These are phyloP conservation scores for Camponotus floridanus DNA, from an alignment of 1,140 invertebrate genomes.

Conservation along the genomic window DNA sequence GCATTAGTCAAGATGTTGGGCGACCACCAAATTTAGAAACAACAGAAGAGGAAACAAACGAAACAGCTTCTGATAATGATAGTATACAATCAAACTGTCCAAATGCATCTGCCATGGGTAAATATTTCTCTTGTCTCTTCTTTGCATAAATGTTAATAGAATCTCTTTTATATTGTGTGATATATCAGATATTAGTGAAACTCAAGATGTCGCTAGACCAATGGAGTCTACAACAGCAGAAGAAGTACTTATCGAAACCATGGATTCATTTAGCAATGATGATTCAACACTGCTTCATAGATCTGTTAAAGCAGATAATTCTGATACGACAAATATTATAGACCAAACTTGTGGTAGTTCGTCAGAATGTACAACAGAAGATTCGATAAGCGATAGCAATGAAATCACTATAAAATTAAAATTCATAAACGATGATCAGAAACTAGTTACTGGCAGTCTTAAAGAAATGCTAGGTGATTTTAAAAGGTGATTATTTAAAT, in stretches of 20 bases:
- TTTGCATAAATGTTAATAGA: background rate
- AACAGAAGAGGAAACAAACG: constrained; percentile 75
- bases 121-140: background rate
- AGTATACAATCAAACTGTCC: constrained; percentile 76
- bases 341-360: constrained; percentile 44
- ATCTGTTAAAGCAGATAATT: constrained; percentile 52
- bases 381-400: constrained; percentile 69
- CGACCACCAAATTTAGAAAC: constrained; percentile 70
- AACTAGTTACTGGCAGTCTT: constrained; percentile 91
- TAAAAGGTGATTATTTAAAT: constrained; percentile 90
- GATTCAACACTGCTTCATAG: constrained; percentile 69
- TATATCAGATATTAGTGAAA: constrained; percentile 61
- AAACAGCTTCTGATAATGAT: constrained; percentile 66
- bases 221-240: constrained; percentile 74
- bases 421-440: constrained; percentile 95
- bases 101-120: constrained; percentile 68
- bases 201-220: constrained; percentile 65
- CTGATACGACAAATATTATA: constrained; percentile 46
- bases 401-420: constrained; percentile 93
- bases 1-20: constrained; percentile 9
- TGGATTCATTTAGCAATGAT: constrained; percentile 82
- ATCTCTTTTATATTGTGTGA: constrained; percentile 39
- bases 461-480: constrained; percentile 94
- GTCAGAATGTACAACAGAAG: constrained; percentile 66
- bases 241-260: constrained; percentile 82